Base-by-base conservation (phyloP, 2,797 vertebrate genomes). In the Melanotaenia boesemani region DNA sequence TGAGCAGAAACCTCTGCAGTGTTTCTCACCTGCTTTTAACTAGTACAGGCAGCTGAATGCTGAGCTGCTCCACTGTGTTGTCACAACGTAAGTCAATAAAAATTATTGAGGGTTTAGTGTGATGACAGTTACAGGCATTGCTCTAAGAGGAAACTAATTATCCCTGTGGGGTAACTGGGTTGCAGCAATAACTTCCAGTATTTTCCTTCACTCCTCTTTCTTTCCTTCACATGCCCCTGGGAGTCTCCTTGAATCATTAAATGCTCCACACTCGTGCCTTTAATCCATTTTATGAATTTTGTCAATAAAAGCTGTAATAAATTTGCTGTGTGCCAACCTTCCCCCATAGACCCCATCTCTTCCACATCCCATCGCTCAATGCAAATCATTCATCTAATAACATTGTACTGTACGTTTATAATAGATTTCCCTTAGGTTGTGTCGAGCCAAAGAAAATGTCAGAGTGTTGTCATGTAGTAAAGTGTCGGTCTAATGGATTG, bases 21-120 rank as follows among this genome's bases (percentile, higher is more conserved):
- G 28, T 60, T 68, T 76, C 63, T 52, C 81, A 88, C 84, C 77
- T 79, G 68, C 65, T 54, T 0, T 65, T 65, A 70, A 71, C 72
- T 30, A 50, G 36, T 16, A 56, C 22, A 63, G 65, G 26, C 72
- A 63, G 36, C 5, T 67, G 52, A 32, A 69, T 6, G 20, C 54
- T 57, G 22, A 58, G 37, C 70, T 46, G 61, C 56, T 80, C 30
- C 9, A 2, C 12, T 15, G 58, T 44, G 39, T 56, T 56, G 16
- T 2, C 37, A 44, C 15, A 41, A 6, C 13, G 0, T 15, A 28
- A 50, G 36, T 52, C 65, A 72, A 16, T 60, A 64, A 50, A 2
- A 63, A 20, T 55, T 54, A 46, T 28, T 67, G 68, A 72, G 9
- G 54, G 18, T 57, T 63, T 50, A n/a, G 8, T 61, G 60, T 16